Evolutionary conservation across 1,140 invertebrate species (phyloP), one percentile per base, ranked within the genome.

Genomic region (Metopolophium dirhodum): DNA sequence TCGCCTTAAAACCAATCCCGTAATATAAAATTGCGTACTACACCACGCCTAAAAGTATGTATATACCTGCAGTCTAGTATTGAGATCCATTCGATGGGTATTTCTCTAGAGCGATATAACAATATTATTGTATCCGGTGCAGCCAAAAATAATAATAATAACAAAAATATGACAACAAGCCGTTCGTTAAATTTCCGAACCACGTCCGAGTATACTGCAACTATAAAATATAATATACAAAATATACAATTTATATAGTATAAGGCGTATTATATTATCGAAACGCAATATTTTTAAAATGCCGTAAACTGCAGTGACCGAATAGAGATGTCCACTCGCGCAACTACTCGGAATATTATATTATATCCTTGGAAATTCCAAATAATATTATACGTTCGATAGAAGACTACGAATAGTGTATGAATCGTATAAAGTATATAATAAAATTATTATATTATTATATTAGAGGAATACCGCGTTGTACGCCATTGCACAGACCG

Each of bases 151-250:
- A 77, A 61, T 57, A 54, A 61, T n/a, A 77, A 77, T 18, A n/a
- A n/a, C 4, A 20, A 77, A 77, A 77, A 77, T 77, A 7, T n/a
- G 30, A 30, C 14, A 18, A 77, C 30, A n/a, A 54, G 22, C 22
- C 51, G 51, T 54, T 54, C 20, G 4, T 23, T 54, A 7, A 54
- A 54, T 54, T 54, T 54, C 22, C 22, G 51, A 54, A 77, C 1
- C 30, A 77, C 61, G 61, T 77, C 4, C 30, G 4, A 68, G 26
- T 68, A 9, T 4, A 68, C 41, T 47, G 14, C 61, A 77, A 47
- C n/a, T n/a, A 77, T n/a, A 77, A n/a, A 77, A n/a, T 77, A 77
- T n/a, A n/a, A n/a, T 77, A 77, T n/a, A n/a, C 14, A 77, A 68
- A 68, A 77, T 77, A n/a, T n/a, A 77, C 61, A n/a, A 77, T 18